Percentiles rank a stretch among this genome's conserved stretches.
Conservation (phyloP, 1,140 invertebrate species). For the Drosophila eugracilis region DNA sequence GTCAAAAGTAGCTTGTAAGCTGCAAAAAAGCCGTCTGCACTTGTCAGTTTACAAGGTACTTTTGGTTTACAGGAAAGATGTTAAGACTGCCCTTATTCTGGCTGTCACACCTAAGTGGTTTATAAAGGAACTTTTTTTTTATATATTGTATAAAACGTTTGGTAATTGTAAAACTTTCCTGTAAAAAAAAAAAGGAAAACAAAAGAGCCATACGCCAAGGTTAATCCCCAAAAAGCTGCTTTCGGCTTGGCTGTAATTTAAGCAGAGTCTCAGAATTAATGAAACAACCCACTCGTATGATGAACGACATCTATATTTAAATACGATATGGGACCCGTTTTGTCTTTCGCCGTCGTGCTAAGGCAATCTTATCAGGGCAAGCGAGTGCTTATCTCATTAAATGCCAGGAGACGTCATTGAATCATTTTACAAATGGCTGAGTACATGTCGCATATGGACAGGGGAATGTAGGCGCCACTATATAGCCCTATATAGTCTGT, state of each 20-base stretch:
- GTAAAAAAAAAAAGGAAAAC: background rate
- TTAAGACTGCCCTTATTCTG: constrained; percentile 13
- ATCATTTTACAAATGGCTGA: constrained; percentile 81
- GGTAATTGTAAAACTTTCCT: constrained; percentile 3
- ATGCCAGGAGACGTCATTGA: constrained; percentile 78
- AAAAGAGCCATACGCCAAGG: background rate
- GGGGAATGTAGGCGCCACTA: constrained; percentile 1
- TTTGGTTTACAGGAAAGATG: background rate
- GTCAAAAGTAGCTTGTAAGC: constrained; percentile 33
- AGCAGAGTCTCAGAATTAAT: constrained; percentile 28
- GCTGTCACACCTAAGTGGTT: constrained; percentile 19
- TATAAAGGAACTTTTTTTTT: constrained; percentile 6
- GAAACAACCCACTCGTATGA: constrained; percentile 52
- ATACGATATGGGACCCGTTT: constrained; percentile 37
- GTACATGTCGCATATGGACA: constrained; percentile 71
- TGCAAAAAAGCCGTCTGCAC: constrained; percentile 3
- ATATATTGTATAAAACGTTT: constrained; percentile 7
- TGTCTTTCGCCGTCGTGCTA: constrained; percentile 42
- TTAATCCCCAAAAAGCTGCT: background rate
- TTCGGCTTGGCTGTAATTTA: constrained; percentile 1
- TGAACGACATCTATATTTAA: constrained; percentile 42
- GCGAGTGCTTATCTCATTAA: constrained; percentile 77
- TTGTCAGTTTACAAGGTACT: constrained; percentile 33
- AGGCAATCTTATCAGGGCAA: constrained; percentile 63
- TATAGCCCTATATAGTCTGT: constrained; percentile 13